Percentiles rank a stretch among this genome's conserved stretches.
Conservation (phyloP, 2,797 vertebrate species). For the Amblyopsis hoosieri region DNA sequence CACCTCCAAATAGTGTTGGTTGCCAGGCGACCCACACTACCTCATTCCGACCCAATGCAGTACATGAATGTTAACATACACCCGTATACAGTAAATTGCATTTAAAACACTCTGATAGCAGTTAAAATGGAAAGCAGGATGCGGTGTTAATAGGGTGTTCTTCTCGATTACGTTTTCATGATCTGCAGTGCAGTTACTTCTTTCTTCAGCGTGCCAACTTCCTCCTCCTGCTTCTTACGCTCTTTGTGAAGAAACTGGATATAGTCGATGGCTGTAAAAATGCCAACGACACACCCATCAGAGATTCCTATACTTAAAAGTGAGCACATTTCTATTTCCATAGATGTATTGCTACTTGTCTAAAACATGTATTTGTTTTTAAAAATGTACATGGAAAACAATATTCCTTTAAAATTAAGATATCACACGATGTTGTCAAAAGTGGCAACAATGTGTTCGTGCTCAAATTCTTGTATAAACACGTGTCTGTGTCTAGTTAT, state of each 20-base stretch:
- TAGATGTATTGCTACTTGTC: neutral
- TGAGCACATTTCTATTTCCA: conserved; percentile 1
- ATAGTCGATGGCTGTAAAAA: conserved; percentile 90
- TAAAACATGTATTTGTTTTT: no score
- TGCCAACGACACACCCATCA: conserved; percentile 22
- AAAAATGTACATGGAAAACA: no score
- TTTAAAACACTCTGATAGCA: neutral
- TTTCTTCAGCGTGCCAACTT: conserved; percentile 91
- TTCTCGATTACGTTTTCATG: conserved; percentile 91
- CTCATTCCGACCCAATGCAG: no score
- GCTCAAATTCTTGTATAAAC: neutral
- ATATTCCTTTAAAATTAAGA: no score
- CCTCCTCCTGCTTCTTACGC: conserved; percentile 99
- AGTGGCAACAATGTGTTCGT: no score
- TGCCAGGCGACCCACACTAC: no score
- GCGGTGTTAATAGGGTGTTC: neutral
- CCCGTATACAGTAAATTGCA: neutral
- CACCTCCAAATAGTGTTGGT: no score
- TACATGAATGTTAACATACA: no score
- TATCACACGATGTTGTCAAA: no score
- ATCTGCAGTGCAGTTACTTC: conserved; percentile 97
- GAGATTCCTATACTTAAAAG: conserved; percentile 1
- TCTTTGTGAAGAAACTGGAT: conserved; percentile 99
- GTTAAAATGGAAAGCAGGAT: neutral
- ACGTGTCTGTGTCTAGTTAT: neutral